Conservation (phyloP, 1,140 invertebrate species). For the Leptopilina boulardi region DNA sequence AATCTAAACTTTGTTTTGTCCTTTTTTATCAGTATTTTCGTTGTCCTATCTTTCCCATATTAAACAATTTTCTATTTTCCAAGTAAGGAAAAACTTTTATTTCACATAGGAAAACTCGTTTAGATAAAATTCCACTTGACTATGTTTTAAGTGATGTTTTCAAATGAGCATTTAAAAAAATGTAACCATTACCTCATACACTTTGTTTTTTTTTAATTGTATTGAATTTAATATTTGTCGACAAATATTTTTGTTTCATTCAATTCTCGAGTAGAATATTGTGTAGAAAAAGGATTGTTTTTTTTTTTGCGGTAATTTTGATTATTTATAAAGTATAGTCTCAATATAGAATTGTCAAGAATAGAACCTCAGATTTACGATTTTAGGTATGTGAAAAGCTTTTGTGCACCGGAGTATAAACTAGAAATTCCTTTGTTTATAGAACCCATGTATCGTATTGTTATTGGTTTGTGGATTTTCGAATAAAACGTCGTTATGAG, state of each 20-base stretch:
- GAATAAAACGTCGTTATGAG: neutral
- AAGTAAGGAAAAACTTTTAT: no score
- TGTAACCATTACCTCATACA: no score
- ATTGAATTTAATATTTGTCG: no score
- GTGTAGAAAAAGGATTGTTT: neutral
- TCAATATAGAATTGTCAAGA: neutral
- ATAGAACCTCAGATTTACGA: conserved; percentile 7
- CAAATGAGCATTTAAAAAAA: neutral
- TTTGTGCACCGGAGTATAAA: conserved; percentile 8
- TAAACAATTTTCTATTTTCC: no score
- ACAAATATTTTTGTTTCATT: no score
- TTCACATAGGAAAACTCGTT: neutral
- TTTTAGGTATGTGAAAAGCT: conserved; percentile 9
- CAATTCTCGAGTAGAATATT: no score
- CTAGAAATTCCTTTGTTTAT: conserved; percentile 6
- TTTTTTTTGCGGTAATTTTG: neutral
- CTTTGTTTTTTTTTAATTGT: no score
- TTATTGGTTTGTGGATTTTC: conserved; percentile 4
- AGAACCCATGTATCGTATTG: neutral
- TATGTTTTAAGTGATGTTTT: neutral
- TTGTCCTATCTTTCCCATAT: no score
- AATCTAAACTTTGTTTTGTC: no score
- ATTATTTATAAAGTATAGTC: neutral
- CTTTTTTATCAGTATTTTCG: no score
- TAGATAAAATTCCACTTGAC: neutral